phyloP scores from a whole-genome alignment of 2,113 vertebrate species.

The Neodontobutis hainanensis region DNA sequence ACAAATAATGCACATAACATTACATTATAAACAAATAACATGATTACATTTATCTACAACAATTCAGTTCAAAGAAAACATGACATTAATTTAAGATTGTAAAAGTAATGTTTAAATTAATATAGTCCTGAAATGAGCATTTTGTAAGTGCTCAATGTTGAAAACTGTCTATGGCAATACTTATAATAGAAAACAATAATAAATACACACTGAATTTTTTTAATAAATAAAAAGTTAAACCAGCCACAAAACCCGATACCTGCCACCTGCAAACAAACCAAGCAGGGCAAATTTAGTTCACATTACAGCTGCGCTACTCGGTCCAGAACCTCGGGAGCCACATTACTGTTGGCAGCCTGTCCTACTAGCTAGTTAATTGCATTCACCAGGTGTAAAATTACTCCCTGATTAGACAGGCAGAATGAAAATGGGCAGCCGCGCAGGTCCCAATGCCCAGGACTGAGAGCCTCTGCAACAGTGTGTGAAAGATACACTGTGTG shows the following conservation, averaged over 20 bases:
- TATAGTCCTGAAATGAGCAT: background rate
- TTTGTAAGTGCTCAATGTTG: constrained; percentile 33
- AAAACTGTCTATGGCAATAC: constrained; percentile 44
- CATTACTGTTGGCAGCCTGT: constrained; percentile 22
- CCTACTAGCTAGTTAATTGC: constrained; percentile 47
- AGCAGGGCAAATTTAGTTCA: constrained; percentile 25
- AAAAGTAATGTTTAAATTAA: background rate
- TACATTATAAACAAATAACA: constrained; percentile 19
- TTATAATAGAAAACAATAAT: constrained; percentile 67
- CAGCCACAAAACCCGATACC: constrained; percentile 22
- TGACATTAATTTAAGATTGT: background rate
- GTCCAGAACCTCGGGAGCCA: constrained; percentile 27
- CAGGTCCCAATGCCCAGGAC: constrained; percentile 27
- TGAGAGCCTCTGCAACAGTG: constrained; percentile 24
- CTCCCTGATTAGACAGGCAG: constrained; percentile 46
- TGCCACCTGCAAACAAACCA: constrained; percentile 40
- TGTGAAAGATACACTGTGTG: constrained; percentile 24
- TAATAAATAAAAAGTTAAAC: constrained; percentile 20
- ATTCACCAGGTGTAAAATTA: constrained; percentile 57
- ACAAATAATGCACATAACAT: constrained; percentile 21
- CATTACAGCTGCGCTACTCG: constrained; percentile 27
- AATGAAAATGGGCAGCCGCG: constrained; percentile 29
- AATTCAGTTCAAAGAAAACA: constrained; percentile 30
- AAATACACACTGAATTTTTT: constrained; percentile 48
- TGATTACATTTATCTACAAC: constrained; percentile 62